phyloP scores from a whole-genome alignment of 2,888 invertebrate genomes.

The Entomobrya multifasciata region DNA sequence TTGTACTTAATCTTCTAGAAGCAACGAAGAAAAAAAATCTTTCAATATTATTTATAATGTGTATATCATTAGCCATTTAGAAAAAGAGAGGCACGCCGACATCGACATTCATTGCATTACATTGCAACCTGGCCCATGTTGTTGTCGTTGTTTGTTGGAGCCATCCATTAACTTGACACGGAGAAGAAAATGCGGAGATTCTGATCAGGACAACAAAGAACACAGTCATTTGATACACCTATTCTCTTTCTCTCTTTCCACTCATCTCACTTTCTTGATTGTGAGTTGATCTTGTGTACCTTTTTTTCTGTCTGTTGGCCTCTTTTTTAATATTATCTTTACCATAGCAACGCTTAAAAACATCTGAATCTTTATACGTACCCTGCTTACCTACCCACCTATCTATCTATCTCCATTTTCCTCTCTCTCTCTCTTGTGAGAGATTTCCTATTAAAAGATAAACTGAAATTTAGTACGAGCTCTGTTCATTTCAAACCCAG shows the following conservation, averaged over 20 bases:
- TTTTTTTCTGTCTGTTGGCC: neutral
- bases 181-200: slow-evolving; percentile 72
- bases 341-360: neutral
- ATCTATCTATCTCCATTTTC: neutral
- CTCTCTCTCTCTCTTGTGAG: slow-evolving; percentile 4
- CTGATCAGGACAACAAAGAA: slow-evolving; percentile 71
- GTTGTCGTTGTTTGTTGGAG: no score
- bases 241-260: slow-evolving; percentile 19
- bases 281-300: neutral
- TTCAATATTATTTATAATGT: slow-evolving; percentile 44
- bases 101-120: no score
- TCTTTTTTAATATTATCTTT: slow-evolving; percentile 3
- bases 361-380: slow-evolving; percentile 54
- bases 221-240: slow-evolving; percentile 68
- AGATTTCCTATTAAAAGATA: slow-evolving; percentile 37
- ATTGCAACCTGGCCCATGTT: no score
- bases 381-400: neutral
- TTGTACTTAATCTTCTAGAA: no score
- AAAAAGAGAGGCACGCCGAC: slow-evolving; percentile 14
- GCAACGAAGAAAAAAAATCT: no score
- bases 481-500: slow-evolving; percentile 7
- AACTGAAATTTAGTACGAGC: neutral
- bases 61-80: slow-evolving; percentile 64
- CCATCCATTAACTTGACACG: slow-evolving; percentile 75
- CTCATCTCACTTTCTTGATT: neutral